Base-by-base conservation (phyloP, 2,888 invertebrate species). In the Monochamus alternatus region DNA sequence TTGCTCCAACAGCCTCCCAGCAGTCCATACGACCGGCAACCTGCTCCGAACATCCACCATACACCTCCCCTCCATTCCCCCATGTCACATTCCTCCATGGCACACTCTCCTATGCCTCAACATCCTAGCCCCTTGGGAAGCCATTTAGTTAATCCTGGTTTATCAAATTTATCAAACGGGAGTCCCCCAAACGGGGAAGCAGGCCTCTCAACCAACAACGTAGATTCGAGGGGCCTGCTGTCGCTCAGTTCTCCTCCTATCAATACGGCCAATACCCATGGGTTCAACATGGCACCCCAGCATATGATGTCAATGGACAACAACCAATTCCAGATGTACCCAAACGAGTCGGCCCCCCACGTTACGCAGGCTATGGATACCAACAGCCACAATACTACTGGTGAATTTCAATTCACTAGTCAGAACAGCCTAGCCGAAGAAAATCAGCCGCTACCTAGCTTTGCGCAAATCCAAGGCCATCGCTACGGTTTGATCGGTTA, bases 171-270 rank as follows among this genome's bases (percentile, higher is more conserved):
- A 89, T 88, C 90, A 85, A 92, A 90, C 89, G 89, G 93, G 91
- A 95, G 95, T 95, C 94, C 95, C 95, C 96, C 96, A 96, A 96
- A 96, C 96, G 95, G 95, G 95, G 94, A 95, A 93, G 96, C 96
- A 95, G 96, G 96, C 95, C 95, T 94, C 95, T 95, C 95, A 94
- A 93, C 93, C 91, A 93, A 93, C 94, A 94, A 93, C 92, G 92
- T 93, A 91, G 93, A 92, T 91, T 91, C 95, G 96, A 95, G 96
- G 95, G 96, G 95, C 95, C 95, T 95, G 95, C 95, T 93, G 90
- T 92, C 94, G 91, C 93, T 93, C 91, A 93, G 93, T 92, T 93
- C 92, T 92, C 92, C 92, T 92, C 90, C 90, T 87, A 87, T 88
- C 86, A 79, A 62, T 78, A 76, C 78, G 68, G 77, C 43, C 79